These are phyloP conservation scores for Leptosomus discolor DNA, from an alignment of 2,113 vertebrate genomes.

Conservation along the genomic window DNA sequence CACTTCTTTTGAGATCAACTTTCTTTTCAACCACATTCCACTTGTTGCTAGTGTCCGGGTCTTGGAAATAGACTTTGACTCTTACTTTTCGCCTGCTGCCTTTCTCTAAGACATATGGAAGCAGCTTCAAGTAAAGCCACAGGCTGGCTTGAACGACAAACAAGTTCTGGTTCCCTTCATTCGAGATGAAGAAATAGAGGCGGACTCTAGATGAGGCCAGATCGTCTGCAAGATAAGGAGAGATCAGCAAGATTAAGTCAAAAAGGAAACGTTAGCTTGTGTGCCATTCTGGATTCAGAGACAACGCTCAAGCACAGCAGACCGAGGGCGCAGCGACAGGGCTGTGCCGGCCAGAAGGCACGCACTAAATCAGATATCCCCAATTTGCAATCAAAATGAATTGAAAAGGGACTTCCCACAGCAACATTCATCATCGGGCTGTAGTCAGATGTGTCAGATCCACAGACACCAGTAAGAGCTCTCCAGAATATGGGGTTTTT, in stretches of 20 bases:
- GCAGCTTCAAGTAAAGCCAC: constrained; percentile 95
- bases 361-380: constrained; percentile 2
- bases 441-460: constrained; percentile 5
- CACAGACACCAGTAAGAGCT: constrained; percentile 50
- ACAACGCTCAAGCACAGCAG: neutral
- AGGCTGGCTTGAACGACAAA: constrained; percentile 94
- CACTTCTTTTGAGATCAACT: constrained; percentile 93
- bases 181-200: constrained; percentile 93
- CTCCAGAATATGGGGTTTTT: constrained; percentile 27
- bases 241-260: constrained; percentile 65
- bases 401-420: constrained; percentile 45
- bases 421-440: constrained; percentile 1
- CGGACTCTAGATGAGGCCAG: constrained; percentile 82
- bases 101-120: constrained; percentile 88
- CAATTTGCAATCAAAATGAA: constrained; percentile 41
- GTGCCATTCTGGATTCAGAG: neutral
- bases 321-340: neutral
- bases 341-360: constrained; percentile 47
- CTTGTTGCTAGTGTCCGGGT: constrained; percentile 77
- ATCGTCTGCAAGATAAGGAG: constrained; percentile 84
- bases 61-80: constrained; percentile 90
- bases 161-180: constrained; percentile 97
- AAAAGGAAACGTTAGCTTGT: constrained; percentile 43
- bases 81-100: constrained; percentile 89
- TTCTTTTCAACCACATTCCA: constrained; percentile 93